These are phyloP conservation scores for Ceratitis capitata DNA, from an alignment of 1,140 invertebrate genomes.

Conservation along the genomic window DNA sequence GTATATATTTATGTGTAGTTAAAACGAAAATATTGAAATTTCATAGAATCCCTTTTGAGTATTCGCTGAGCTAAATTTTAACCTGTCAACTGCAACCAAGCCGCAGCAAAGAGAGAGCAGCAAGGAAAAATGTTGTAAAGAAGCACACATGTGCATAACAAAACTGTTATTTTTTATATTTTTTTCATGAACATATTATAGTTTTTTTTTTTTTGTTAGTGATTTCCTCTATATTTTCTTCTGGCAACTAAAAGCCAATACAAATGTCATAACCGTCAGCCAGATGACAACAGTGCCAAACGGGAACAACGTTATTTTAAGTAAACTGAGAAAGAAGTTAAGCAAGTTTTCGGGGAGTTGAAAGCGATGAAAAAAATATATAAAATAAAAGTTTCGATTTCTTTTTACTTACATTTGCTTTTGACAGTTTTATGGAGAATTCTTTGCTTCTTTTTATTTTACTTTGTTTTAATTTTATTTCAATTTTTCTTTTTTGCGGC, in stretches of 20 bases:
- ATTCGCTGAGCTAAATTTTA: neutral
- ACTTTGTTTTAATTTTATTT: neutral
- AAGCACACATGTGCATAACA: neutral
- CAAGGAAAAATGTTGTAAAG: neutral
- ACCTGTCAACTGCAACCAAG: neutral
- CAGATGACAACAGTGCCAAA: neutral
- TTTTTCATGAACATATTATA: neutral
- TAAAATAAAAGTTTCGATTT: neutral
- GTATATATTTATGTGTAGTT: no score
- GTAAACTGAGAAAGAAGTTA: no score
- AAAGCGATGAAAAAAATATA: neutral
- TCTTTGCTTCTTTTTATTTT: neutral
- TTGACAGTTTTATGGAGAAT: neutral
- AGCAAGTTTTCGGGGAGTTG: neutral
- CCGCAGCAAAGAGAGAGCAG: neutral
- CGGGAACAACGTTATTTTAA: neutral
- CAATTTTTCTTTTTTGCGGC: no score
- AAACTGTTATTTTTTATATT: neutral
- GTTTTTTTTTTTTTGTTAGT: neutral
- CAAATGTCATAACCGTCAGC: conserved; percentile 8
- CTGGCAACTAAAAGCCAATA: conserved; percentile 5
- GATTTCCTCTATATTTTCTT: no score
- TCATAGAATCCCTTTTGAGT: no score
- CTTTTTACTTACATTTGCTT: neutral
- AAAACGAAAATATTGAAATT: no score